Evolutionary conservation across 2,888 invertebrate species (phyloP), one percentile per base, ranked within the genome.

Genomic region (Adela reaumurella): DNA sequence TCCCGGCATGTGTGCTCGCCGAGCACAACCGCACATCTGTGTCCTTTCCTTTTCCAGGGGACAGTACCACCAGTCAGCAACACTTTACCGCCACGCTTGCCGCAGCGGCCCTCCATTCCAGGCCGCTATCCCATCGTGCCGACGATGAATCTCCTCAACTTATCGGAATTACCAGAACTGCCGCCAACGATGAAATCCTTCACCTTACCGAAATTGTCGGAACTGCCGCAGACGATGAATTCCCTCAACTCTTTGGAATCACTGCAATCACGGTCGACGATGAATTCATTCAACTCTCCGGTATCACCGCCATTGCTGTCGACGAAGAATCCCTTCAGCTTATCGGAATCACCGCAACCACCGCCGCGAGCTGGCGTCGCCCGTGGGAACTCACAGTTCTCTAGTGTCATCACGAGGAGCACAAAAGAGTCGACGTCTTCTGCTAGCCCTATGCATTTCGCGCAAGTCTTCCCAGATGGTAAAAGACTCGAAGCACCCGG

Each of bases 401-500:
- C 73, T 62, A 74, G 69, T 62, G 72, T 73, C 62, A 72, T 73
- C 56, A 73, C 67, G 49, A 70, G 70, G 62, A 69, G 69, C 56
- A 68, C 6, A 24, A 68, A 53, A 62, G 60, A 51, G 52, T 63
- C 49, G 56, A 63, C 53, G 58, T 65, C 55, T 63, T 67, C 61
- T 77, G 65, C 82, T 63, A 66, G 66, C 79, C 80, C 66, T 57
- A 84, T 77, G 55, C 61, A 67, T 52, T 74, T 77, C 65, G 65
- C 70, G 20, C 71, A 70, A 51, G 69, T 67, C 50, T 67, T 44
- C 18, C 43, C 62, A 50, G 74, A 74, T 56, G 74, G 72, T 59
- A 68, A 69, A 45, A 70, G 69, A 56, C 58, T 76, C 55, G 73
- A 73, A 53, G 61, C 76, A 59, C 72, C 70, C 35, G 61, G 61